Evolutionary conservation across 2,888 invertebrate species (phyloP), one percentile per base, ranked within the genome.

Genomic region (Ornithoptera alexandrae): DNA sequence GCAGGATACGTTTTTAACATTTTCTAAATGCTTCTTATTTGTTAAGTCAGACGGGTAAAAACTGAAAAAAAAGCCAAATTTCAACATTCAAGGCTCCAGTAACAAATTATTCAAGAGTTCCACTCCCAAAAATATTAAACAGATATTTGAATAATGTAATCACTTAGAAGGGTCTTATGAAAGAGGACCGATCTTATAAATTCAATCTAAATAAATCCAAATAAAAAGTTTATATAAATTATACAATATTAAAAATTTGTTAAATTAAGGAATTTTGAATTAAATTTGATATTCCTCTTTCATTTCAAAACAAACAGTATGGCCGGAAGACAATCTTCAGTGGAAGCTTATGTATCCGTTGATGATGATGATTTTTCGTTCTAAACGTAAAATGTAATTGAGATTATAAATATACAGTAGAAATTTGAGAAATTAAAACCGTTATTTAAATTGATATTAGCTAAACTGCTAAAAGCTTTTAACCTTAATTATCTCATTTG

Each of bases 61-160:
- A 53, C 53, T n/a, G 2, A 50, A 53, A 62, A 65, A 50, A 18
- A 65, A 58, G 42, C 42, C 17, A 57, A 58, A 59, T 22, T 30
- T 66, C 30, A 62, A 18, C 59, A 46, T 66, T 50, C 50, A 66
- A 46, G 46, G 59, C 59, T 66, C 46, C n/a, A 60, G 24, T 66
- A 66, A 59, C 65, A 66, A 59, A 20, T 66, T 59, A 59, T 66
- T 66, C 65, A 66, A 66, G 59, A 30, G 18, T 20, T n/a, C 30
- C 30, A 8, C 8, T 64, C 53, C 53, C 57, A 60, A 42, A 69
- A 69, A 69, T 64, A 69, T 69, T 64, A 69, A 69, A 56, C 30
- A 60, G 68, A 53, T 65, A 65, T 65, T 69, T 65, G 68, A 69
- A 69, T 69, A 69, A 68, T 64, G 64, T 64, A 68, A 69, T 69